Evolutionary conservation across 2,797 vertebrate species (phyloP).

Genomic region (Lutjanus argentimaculatus): DNA sequence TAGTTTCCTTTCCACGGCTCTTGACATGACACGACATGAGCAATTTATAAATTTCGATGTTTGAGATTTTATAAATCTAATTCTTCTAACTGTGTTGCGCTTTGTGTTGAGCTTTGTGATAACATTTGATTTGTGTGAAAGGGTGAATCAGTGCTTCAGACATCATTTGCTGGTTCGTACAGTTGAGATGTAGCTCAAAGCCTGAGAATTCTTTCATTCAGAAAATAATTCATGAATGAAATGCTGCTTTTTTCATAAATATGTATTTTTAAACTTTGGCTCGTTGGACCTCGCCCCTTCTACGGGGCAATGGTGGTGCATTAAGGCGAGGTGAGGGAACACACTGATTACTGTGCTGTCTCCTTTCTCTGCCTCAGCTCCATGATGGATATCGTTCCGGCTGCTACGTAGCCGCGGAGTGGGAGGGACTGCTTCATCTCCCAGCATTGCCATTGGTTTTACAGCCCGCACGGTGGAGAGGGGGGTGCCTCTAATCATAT

Average conservation of each 20-base stretch:
- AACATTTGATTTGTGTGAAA: constrained; percentile 14
- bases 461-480: constrained; percentile 85
- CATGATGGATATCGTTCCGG: constrained; percentile 89
- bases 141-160: neutral
- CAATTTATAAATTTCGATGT: neutral
- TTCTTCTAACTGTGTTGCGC: neutral
- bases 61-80: constrained; percentile 4
- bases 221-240: neutral
- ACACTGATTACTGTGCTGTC: constrained; percentile 78
- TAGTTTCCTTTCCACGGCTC: neutral
- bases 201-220: too few species aligned
- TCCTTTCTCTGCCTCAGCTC: constrained; percentile 78
- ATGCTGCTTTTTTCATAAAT: neutral
- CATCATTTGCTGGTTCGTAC: neutral
- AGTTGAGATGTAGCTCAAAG: neutral
- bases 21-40: neutral
- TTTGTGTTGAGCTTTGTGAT: constrained; percentile 22
- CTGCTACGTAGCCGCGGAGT: constrained; percentile 81
- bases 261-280: constrained; percentile 43
- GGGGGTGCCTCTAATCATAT: constrained; percentile 99
- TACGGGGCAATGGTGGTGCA: constrained; percentile 63
- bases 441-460: constrained; percentile 94
- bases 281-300: constrained; percentile 58
- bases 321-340: constrained; percentile 75
- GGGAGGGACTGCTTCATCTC: constrained; percentile 91